These are phyloP conservation scores for Heliconius melpomene DNA, from an alignment of 1,140 invertebrate species.

Conservation along the genomic window DNA sequence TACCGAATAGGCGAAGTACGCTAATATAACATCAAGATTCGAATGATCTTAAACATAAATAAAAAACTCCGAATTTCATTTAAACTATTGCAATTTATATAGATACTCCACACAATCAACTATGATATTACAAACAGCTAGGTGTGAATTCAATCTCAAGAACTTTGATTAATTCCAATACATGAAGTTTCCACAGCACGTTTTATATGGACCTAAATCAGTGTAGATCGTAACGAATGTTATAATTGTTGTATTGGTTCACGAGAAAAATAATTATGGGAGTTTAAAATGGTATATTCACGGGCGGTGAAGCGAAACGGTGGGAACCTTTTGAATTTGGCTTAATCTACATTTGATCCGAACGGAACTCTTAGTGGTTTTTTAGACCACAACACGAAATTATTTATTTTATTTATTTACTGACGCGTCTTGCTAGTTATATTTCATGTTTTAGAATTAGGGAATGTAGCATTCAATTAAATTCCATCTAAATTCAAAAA, in stretches of 20 bases:
- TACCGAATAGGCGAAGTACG: too few species aligned
- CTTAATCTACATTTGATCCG: constrained; percentile 75
- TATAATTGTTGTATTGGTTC: constrained; percentile 77
- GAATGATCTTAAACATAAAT: not conserved
- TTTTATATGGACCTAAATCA: constrained; percentile 60
- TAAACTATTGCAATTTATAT: not conserved
- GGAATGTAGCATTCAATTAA: not conserved
- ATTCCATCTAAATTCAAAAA: not conserved
- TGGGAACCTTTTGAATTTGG: constrained; percentile 73
- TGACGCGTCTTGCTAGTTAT: not conserved
- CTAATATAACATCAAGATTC: too few species aligned
- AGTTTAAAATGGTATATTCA: constrained; percentile 69
- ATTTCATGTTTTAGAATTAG: not conserved
- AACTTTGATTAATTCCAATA: constrained; percentile 23
- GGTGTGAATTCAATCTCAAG: constrained; percentile 17
- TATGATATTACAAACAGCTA: not conserved
- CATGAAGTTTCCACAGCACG: constrained; percentile 43
- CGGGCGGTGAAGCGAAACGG: constrained; percentile 70
- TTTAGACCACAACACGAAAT: constrained; percentile 57
- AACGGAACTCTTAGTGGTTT: constrained; percentile 65
- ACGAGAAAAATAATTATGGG: constrained; percentile 75
- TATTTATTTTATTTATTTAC: constrained; percentile 35
- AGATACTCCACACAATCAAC: not conserved
- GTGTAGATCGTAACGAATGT: constrained; percentile 71
- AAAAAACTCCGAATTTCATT: not conserved